Percentiles rank a stretch among this genome's conserved stretches.
These are phyloP conservation scores for Hyppa rectilinea DNA, from an alignment of 2,888 invertebrate species.

Conservation along the genomic window DNA sequence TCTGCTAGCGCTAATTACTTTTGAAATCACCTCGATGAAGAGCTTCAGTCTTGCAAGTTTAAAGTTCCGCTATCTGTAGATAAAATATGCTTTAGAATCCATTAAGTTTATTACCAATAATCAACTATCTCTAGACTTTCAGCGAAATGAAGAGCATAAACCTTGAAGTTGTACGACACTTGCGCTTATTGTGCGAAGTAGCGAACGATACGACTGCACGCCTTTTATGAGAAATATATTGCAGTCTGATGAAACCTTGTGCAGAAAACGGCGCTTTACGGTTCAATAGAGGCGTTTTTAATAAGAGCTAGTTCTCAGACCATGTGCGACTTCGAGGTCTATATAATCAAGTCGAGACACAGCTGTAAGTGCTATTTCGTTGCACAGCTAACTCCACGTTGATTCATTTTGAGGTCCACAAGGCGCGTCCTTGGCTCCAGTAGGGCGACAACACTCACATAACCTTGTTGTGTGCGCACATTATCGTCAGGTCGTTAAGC, in stretches of 20 bases:
- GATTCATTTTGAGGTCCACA: neutral
- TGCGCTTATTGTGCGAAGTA: neutral
- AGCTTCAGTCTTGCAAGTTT: slow-evolving; percentile 8
- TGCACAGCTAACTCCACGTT: neutral
- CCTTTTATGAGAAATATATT: neutral
- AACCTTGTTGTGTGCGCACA: slow-evolving; percentile 41
- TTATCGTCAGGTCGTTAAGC: slow-evolving; percentile 47
- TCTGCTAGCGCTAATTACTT: slow-evolving; percentile 24
- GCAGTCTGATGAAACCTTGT: neutral
- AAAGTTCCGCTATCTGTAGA: neutral
- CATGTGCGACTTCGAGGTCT: neutral
- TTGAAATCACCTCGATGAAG: slow-evolving; percentile 11
- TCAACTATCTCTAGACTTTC: neutral
- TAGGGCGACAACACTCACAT: slow-evolving; percentile 17
- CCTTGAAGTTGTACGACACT: neutral
- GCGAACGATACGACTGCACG: neutral
- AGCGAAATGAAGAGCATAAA: neutral
- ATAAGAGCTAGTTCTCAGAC: slow-evolving; percentile 1
- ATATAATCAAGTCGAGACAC: neutral
- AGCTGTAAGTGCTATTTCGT: neutral
- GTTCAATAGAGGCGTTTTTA: neutral
- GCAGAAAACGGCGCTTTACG: neutral
- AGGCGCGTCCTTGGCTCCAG: slow-evolving; percentile 37
- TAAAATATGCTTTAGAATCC: neutral
- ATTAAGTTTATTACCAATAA: neutral